Percentiles rank a stretch among this genome's conserved stretches.
Evolutionary conservation across 2,888 invertebrate genomes (phyloP).

Genomic region (Dilophus febrilis): DNA sequence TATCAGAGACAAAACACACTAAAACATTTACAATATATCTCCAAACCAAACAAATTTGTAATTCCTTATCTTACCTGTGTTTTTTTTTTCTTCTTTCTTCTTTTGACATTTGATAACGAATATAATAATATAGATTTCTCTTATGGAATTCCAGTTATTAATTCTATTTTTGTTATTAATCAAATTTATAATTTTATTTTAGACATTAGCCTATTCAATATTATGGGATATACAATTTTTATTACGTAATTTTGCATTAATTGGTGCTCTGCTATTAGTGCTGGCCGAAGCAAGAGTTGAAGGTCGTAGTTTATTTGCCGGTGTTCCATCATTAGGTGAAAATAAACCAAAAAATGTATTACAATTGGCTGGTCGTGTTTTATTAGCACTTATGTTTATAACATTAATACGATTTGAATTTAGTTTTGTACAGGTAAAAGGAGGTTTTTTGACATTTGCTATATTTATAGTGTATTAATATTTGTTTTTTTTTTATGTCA

Average conservation of each 20-base stretch:
- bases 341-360: conserved; percentile 94
- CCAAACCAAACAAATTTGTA: too few relatives aligned
- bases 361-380: conserved; percentile 85
- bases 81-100: too few relatives aligned
- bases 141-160: too few relatives aligned
- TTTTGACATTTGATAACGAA: too few relatives aligned
- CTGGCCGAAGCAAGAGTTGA: conserved; percentile 92
- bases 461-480: conserved; percentile 2
- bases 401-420: conserved; percentile 88
- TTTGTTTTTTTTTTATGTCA: conserved; percentile 6
- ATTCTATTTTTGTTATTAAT: too few relatives aligned
- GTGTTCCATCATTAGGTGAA: conserved; percentile 79
- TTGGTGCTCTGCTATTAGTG: conserved; percentile 90
- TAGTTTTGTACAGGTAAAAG: conserved; percentile 62
- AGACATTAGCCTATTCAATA: conserved; percentile 92
- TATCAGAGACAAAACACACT: too few relatives aligned
- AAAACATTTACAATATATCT: too few relatives aligned
- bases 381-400: conserved; percentile 97
- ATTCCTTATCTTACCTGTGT: too few relatives aligned
- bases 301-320: conserved; percentile 89
- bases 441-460: background rate
- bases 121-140: too few relatives aligned
- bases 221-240: conserved; percentile 97
- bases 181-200: too few relatives aligned
- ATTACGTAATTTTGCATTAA: conserved; percentile 86